Percentiles rank a stretch among this genome's conserved stretches.
Evolutionary conservation across 2,113 vertebrate species (phyloP).

Genomic region (Periophthalmus modestus): DNA sequence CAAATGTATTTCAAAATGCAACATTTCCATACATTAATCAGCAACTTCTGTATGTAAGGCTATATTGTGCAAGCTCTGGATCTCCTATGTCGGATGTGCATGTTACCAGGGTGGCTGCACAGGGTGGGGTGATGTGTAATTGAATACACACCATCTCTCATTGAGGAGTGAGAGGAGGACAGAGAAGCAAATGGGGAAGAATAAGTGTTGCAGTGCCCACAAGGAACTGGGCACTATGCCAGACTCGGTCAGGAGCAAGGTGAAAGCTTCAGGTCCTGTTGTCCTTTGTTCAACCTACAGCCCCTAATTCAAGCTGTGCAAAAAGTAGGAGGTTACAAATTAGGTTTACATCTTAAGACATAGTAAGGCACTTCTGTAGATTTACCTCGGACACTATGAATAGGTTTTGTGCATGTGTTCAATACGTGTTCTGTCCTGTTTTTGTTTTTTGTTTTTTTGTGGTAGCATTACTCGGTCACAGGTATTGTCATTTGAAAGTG

Average conservation of each 20-base stretch:
- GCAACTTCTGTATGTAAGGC: not conserved
- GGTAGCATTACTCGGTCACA: no score
- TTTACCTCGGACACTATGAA: not conserved
- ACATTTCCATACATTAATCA: not conserved
- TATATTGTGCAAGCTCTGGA: conserved; percentile 5
- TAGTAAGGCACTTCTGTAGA: not conserved
- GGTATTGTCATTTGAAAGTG: not conserved
- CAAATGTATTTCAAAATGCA: not conserved
- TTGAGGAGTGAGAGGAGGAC: conserved; percentile 33
- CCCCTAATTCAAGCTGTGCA: not conserved
- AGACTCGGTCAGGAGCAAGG: conserved; percentile 22
- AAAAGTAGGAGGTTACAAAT: conserved; percentile 1
- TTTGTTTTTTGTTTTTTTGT: no score
- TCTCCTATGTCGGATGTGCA: conserved; percentile 15
- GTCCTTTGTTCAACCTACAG: not conserved
- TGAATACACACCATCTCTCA: conserved; percentile 54
- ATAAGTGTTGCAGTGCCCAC: conserved; percentile 14
- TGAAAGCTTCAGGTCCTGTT: conserved; percentile 14
- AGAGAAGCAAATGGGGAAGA: conserved; percentile 15
- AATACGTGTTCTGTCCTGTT: not conserved
- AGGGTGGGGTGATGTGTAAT: conserved; percentile 55
- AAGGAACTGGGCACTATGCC: conserved; percentile 26
- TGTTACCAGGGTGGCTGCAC: conserved; percentile 31
- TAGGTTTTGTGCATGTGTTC: not conserved
- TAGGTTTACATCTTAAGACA: not conserved